A percentile compares a stretch with the other conserved stretches of the same genome.
Conservation (phyloP, 64 coral and sea anemone genomes). For the Platygyra sinensis region DNA sequence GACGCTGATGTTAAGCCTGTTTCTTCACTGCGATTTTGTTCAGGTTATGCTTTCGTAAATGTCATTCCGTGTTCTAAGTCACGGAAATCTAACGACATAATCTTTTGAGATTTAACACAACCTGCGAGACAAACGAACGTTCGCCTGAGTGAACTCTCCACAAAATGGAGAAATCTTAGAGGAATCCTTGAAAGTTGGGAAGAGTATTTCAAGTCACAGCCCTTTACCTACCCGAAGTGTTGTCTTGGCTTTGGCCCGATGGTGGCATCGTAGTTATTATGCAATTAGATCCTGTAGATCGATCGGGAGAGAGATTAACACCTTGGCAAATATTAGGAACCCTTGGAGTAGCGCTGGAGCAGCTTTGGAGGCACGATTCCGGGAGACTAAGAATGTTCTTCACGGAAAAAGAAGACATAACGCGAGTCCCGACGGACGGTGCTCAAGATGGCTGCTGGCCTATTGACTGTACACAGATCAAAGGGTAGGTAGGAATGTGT, state of each 20-base stretch:
- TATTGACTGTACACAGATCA: conserved; percentile 88
- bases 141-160: background rate
- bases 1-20: background rate
- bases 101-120: background rate
- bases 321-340: conserved; percentile 84
- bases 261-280: conserved; percentile 46
- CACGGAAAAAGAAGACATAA: conserved; percentile 97
- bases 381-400: conserved; percentile 88
- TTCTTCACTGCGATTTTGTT: conserved; percentile 1
- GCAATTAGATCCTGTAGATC: conserved; percentile 46
- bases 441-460: conserved; percentile 95
- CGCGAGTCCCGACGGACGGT: conserved; percentile 55
- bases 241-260: conserved; percentile 46
- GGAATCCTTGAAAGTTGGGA: background rate
- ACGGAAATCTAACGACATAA: conserved; percentile 13
- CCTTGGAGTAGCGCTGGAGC: conserved; percentile 63
- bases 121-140: background rate
- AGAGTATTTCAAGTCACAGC: background rate
- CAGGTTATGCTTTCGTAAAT: conserved; percentile 35
- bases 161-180: background rate
- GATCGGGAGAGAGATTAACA: conserved; percentile 68
- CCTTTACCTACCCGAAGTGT: conserved; percentile 32
- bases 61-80: conserved; percentile 36
- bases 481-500: conserved; percentile 88
- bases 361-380: conserved; percentile 77